phyloP scores from a whole-genome alignment of 35 echinoderm and acorn worm species.

The Acanthaster planci region DNA sequence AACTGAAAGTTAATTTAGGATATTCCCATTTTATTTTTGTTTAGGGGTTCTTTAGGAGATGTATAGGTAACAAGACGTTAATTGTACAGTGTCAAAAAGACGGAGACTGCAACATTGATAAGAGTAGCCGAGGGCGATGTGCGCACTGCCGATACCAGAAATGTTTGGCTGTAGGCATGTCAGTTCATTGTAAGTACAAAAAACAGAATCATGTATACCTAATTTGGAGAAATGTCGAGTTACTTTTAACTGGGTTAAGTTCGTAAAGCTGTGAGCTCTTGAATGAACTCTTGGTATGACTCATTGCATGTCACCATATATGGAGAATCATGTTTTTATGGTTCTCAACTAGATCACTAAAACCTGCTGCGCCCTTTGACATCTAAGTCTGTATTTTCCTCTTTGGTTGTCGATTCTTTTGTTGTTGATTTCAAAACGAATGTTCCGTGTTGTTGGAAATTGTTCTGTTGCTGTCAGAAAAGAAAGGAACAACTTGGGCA shows the following conservation, averaged over 20 bases:
- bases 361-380: neutral
- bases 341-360: neutral
- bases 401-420: too few relatives aligned
- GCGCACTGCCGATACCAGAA: conserved; percentile 95
- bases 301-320: neutral
- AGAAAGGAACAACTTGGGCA: too few relatives aligned
- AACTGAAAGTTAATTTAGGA: too few relatives aligned
- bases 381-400: neutral
- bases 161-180: conserved; percentile 97
- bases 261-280: neutral
- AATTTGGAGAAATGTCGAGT: neutral
- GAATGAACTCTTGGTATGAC: too few relatives aligned
- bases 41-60: conserved; percentile 93
- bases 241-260: neutral
- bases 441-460: too few relatives aligned
- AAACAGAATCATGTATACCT: neutral
- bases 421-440: too few relatives aligned
- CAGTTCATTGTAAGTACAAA: conserved; percentile 91
- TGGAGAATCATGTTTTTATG: too few relatives aligned
- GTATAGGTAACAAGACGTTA: conserved; percentile 91
- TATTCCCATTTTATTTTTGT: conserved; percentile 2
- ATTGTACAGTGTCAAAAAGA: conserved; percentile 93
- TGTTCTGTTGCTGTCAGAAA: too few relatives aligned
- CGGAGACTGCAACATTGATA: conserved; percentile 79
- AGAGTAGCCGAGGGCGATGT: conserved; percentile 91